phyloP scores from a whole-genome alignment of 2,113 vertebrate genomes.

The Dasyprocta punctata region DNA sequence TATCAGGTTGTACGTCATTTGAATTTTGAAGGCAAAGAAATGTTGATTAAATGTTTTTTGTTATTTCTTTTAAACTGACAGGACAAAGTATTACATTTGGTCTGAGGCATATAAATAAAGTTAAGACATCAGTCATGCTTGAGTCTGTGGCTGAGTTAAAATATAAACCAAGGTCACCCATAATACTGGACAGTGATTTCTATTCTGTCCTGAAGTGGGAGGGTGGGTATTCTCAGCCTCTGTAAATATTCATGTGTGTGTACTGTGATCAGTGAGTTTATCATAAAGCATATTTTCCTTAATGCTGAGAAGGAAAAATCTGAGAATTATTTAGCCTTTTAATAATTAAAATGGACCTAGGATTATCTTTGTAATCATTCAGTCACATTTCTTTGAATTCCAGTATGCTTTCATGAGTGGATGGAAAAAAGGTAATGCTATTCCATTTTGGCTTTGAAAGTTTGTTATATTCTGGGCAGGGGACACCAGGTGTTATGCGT shows the following conservation, averaged over 20 bases:
- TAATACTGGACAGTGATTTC: background rate
- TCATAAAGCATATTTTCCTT: conserved; percentile 5
- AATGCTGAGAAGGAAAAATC: conserved; percentile 11
- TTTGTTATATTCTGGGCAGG: background rate
- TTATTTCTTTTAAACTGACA: background rate
- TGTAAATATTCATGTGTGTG: background rate
- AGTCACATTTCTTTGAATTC: background rate
- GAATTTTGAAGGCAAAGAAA: conserved; percentile 26
- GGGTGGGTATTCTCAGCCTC: background rate
- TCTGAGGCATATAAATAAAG: background rate
- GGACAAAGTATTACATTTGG: background rate
- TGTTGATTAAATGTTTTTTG: background rate
- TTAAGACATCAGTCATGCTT: background rate
- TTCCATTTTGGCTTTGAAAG: background rate
- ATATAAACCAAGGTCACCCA: background rate
- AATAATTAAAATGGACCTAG: conserved; percentile 1
- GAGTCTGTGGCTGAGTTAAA: background rate
- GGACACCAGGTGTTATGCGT: background rate
- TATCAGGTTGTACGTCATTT: background rate
- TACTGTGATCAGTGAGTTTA: background rate
- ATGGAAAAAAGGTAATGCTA: background rate
- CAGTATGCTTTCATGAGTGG: background rate
- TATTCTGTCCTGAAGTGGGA: background rate
- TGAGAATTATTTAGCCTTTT: conserved; percentile 9
- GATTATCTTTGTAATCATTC: background rate